phyloP scores from a whole-genome alignment of 1,140 invertebrate species.

The Cydia amplana region DNA sequence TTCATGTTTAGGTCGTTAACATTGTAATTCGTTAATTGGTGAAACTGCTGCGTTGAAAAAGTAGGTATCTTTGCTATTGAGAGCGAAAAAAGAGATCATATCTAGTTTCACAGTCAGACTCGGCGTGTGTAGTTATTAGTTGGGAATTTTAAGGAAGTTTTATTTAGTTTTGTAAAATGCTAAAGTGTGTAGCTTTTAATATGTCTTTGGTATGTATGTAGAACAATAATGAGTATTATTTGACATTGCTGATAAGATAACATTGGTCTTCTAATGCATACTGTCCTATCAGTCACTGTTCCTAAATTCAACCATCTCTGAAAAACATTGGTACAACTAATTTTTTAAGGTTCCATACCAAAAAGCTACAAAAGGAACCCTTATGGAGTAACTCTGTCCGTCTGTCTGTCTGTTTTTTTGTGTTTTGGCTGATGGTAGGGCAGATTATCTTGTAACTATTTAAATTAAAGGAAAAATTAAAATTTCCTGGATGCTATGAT shows the following conservation, averaged over 20 bases:
- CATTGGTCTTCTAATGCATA: not conserved
- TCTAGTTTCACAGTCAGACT: not conserved
- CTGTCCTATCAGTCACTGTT: not conserved
- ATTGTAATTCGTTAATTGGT: slow-evolving; percentile 13
- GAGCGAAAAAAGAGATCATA: not conserved
- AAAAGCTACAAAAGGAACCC: no score
- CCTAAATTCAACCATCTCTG: no score
- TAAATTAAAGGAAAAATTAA: no score
- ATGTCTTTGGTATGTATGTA: slow-evolving; percentile 16
- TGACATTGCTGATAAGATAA: slow-evolving; percentile 3
- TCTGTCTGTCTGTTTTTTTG: no score
- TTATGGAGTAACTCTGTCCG: no score
- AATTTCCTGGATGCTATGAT: no score
- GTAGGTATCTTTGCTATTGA: slow-evolving; percentile 7
- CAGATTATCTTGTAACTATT: no score
- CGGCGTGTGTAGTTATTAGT: not conserved
- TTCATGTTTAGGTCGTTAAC: slow-evolving; percentile 14
- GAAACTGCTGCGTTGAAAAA: not conserved
- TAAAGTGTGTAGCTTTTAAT: slow-evolving; percentile 16
- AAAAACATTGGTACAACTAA: no score
- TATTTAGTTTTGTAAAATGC: slow-evolving; percentile 2
- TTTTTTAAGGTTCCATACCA: no score
- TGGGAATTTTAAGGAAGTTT: not conserved
- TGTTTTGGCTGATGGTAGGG: no score
- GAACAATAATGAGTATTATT: not conserved